Conservation (phyloP, 1,140 invertebrate genomes). For the Mya arenaria region DNA sequence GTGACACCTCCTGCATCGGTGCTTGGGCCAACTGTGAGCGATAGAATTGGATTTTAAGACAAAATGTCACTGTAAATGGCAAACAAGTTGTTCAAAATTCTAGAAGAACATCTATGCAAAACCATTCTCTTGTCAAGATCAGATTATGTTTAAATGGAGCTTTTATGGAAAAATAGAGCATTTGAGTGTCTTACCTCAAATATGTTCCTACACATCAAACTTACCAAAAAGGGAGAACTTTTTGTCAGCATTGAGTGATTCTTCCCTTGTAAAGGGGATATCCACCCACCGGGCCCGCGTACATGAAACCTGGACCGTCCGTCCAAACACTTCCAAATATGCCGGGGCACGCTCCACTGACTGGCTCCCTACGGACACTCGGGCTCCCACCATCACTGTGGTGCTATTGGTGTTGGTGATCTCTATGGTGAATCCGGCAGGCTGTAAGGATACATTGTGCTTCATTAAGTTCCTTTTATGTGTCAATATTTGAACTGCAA, state of each 20-base stretch:
- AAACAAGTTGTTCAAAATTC: too few species aligned
- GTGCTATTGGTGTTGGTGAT: conserved; percentile 93
- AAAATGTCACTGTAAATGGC: too few species aligned
- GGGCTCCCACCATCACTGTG: conserved; percentile 90
- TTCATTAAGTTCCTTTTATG: too few species aligned
- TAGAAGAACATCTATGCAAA: too few species aligned
- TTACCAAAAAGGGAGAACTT: conserved; percentile 90
- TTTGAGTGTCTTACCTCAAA: not conserved
- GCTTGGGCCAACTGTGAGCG: conserved; percentile 88
- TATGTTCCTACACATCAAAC: conserved; percentile 10
- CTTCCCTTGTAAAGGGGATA: conserved; percentile 95
- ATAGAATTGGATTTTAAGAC: too few species aligned
- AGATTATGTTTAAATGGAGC: too few species aligned
- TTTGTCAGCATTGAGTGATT: conserved; percentile 96
- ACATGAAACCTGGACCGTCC: conserved; percentile 87
- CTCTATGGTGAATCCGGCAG: conserved; percentile 94
- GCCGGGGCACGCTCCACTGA: conserved; percentile 91
- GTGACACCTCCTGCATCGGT: conserved; percentile 92
- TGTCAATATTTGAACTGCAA: too few species aligned
- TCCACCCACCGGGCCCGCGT: conserved; percentile 94
- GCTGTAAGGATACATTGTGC: conserved; percentile 84
- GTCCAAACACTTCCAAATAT: conserved; percentile 91
- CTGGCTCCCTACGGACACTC: conserved; percentile 93
- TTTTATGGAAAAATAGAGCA: too few species aligned
- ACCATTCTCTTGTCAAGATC: too few species aligned